These are phyloP conservation scores for Notamacropus eugenii DNA, from an alignment of 2,797 vertebrate species.

Conservation along the genomic window DNA sequence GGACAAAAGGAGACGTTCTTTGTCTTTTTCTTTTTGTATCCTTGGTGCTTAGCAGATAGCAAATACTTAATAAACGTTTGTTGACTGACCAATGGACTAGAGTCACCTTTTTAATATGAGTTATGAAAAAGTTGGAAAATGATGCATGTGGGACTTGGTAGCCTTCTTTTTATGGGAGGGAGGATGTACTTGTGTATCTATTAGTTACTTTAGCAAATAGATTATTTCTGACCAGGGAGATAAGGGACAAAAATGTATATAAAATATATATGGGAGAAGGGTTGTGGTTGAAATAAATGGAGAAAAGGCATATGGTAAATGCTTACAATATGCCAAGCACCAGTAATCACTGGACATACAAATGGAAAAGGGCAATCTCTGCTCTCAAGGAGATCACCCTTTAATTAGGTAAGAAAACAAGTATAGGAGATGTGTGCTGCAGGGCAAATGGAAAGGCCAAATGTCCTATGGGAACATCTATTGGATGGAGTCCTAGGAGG, in stretches of 20 bases:
- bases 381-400: background rate
- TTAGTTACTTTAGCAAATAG: background rate
- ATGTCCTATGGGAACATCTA: background rate
- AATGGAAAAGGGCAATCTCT: background rate
- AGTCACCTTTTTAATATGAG: background rate
- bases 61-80: background rate
- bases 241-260: background rate
- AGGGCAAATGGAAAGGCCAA: background rate
- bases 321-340: background rate
- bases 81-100: background rate
- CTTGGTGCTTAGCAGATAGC: background rate
- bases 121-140: background rate
- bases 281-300: background rate
- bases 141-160: background rate
- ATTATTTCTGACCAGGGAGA: background rate
- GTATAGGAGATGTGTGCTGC: background rate
- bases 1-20: background rate
- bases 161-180: background rate
- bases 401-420: background rate
- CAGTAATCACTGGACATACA: background rate
- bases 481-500: background rate
- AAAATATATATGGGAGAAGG: background rate
- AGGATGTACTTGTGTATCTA: background rate
- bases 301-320: background rate
- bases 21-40: too few relatives aligned